A percentile compares a stretch with the other conserved stretches of the same genome.
Conservation (phyloP, 2,113 vertebrate genomes). For the Mobula hypostoma region DNA sequence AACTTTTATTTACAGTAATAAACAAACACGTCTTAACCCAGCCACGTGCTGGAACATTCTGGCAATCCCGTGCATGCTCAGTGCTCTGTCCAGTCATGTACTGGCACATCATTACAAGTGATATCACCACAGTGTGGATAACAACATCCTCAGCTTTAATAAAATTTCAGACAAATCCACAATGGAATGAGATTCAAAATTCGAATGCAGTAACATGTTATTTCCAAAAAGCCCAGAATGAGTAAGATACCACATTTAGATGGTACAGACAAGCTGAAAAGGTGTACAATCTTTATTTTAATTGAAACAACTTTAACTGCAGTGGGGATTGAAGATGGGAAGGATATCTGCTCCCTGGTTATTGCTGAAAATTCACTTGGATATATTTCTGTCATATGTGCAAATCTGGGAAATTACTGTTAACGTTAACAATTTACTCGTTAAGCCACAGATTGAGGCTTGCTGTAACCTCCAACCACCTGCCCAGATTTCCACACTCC, state of each 20-base stretch:
- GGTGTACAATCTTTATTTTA: neutral
- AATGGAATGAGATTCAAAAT: neutral
- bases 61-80: too few species aligned
- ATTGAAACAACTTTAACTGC: neutral
- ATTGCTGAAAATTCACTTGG: neutral
- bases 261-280: neutral
- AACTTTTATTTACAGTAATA: too few species aligned
- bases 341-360: neutral
- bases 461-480: neutral
- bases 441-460: neutral
- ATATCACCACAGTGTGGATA: neutral
- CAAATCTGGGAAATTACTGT: neutral
- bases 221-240: neutral
- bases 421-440: neutral
- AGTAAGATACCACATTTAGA: neutral
- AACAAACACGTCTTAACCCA: too few species aligned
- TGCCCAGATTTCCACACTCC: too few species aligned
- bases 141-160: neutral
- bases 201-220: neutral
- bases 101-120: too few species aligned
- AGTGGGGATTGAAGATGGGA: neutral
- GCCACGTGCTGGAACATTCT: too few species aligned
- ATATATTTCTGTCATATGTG: neutral
- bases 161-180: neutral
- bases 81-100: too few species aligned